These are phyloP conservation scores for Tiliacea citrago DNA, from an alignment of 2,888 invertebrate species.

Conservation along the genomic window DNA sequence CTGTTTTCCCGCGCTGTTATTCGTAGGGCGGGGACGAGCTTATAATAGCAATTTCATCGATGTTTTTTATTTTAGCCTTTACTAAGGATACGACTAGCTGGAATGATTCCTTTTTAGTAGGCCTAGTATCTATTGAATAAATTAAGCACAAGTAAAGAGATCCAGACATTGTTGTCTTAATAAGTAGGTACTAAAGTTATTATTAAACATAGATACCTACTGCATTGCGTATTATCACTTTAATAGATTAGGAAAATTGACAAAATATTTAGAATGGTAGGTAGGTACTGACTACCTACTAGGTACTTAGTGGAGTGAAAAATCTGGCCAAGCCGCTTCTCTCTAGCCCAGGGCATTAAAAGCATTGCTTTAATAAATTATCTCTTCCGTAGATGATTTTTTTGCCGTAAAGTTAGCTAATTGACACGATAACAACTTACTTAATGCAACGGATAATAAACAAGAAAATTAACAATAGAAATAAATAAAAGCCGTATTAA, in stretches of 20 bases:
- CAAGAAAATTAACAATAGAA: slow-evolving; percentile 25
- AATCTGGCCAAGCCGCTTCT: not conserved
- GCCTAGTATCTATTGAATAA: not conserved
- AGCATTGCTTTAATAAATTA: not conserved
- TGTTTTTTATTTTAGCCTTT: slow-evolving; percentile 1
- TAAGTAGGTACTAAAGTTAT: not conserved
- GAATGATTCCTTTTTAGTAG: not conserved
- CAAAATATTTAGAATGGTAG: not conserved
- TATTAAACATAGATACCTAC: too few species aligned
- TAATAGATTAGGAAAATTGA: too few species aligned
- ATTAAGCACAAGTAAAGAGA: not conserved
- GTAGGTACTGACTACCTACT: not conserved
- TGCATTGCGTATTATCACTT: not conserved
- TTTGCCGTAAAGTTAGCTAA: slow-evolving; percentile 23
- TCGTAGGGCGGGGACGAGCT: slow-evolving; percentile 32
- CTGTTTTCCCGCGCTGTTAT: slow-evolving; percentile 41
- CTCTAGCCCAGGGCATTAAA: not conserved
- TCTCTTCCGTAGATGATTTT: slow-evolving; percentile 13
- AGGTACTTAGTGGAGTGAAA: not conserved
- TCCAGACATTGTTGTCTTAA: not conserved
- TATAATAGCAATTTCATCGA: slow-evolving; percentile 26
- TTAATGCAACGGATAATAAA: slow-evolving; percentile 9
- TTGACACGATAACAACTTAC: slow-evolving; percentile 42
- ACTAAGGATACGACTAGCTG: not conserved
- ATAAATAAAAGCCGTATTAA: slow-evolving; percentile 30